Base-by-base conservation (phyloP, 2,113 vertebrate genomes). In the Trogon surrucura region DNA sequence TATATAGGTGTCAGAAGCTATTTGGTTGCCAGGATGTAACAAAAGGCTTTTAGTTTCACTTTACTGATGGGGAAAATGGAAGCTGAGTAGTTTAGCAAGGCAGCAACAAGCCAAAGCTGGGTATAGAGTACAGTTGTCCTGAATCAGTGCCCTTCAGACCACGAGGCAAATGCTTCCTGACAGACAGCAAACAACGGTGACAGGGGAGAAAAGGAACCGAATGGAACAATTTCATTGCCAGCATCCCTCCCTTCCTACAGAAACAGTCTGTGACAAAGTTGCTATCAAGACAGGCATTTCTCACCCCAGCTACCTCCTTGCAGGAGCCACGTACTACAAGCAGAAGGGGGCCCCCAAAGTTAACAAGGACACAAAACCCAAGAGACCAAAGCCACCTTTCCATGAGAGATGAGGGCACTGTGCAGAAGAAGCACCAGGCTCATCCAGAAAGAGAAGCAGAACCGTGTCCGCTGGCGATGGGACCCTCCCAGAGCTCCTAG, bases 11-110 rank as follows among this genome's bases (percentile, higher is more conserved):
- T 79, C 84, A 92, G 93, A 69, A 77, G 87, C 60, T 70, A 51
- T 89, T 74, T 85, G 64, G 25, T 73, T 4, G 4, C 62, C 74
- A 78, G 87, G 54, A 73, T 32, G 44, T 32, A 83, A 87, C 66
- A 58, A 89, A 91, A 89, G 41, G 75, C 64, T 89, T 91, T 94
- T 88, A 85, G 79, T 83, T 94, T 91, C 79, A 80, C 91, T 91
- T 91, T 90, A n/a, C 51, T 73, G 85, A 85, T 12, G 67, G 81
- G 81, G 67, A 95, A 93, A 94, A 88, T 77, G 89, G 89, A 73
- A 91, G 79, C 71, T 23, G 71, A 88, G 85, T 54, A 91, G 85
- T 90, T 89, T 64, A 56, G 44, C 61, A 72, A 67, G 78, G 85
- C 4, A 0, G 79, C 81, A 69, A 41, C 6, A 10, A 75, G 75